Percentiles rank a stretch among this genome's conserved stretches.
phyloP scores from a whole-genome alignment of 2,113 vertebrate genomes.

The Hippoglossus stenolepis region DNA sequence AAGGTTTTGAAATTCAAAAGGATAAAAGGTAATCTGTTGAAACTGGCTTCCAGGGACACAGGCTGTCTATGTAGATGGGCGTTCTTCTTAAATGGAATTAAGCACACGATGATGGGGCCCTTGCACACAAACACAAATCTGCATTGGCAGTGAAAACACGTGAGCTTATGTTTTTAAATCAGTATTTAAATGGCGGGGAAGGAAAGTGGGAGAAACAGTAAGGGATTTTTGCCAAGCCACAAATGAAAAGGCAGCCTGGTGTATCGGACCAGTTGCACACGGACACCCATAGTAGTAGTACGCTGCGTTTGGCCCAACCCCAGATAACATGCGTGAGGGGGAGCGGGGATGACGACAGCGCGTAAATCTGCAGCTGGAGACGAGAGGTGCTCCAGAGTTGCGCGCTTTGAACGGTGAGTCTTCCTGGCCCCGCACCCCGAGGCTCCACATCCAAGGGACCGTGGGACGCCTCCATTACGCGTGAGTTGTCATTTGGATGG shows the following conservation, averaged over 20 bases:
- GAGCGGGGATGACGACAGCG: conserved; percentile 66
- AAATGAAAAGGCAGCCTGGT: conserved; percentile 23
- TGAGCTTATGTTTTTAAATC: background rate
- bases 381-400: conserved; percentile 34
- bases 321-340: background rate
- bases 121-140: background rate
- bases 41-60: background rate
- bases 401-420: conserved; percentile 52
- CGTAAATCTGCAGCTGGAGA: conserved; percentile 66
- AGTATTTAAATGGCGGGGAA: conserved; percentile 1
- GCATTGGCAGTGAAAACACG: background rate
- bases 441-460: conserved; percentile 22
- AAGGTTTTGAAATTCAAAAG: conserved; percentile 19
- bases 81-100: conserved; percentile 16
- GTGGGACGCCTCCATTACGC: conserved; percentile 12
- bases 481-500: conserved; percentile 18
- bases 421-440: conserved; percentile 16
- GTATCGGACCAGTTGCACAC: background rate
- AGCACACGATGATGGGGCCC: background rate
- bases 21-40: conserved; percentile 15
- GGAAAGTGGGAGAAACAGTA: no score
- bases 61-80: background rate
- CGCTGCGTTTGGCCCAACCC: conserved; percentile 58
- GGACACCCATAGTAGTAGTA: conserved; percentile 19
- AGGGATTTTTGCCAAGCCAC: background rate